Base-by-base conservation (phyloP, 64 coral and sea anemone genomes). In the Anthopleura sola region DNA sequence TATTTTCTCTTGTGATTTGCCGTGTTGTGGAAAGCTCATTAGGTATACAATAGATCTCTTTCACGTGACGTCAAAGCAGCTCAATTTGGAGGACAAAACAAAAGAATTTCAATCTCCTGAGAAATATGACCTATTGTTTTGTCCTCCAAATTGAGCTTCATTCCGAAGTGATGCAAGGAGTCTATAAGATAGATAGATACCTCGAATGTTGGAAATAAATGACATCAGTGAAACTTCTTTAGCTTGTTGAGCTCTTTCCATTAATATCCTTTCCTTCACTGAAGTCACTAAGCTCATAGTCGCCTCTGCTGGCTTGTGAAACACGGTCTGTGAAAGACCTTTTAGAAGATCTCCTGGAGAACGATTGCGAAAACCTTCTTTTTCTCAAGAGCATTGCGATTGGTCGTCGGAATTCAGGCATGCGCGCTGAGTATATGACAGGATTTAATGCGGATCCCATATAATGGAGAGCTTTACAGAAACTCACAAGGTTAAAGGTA, bases 371-470 rank as follows among this genome's bases (percentile, higher is more conserved):
- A 69, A 95, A 88, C 44, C 75, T 75, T 80, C 93, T 83, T 55
- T 95, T 75, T 49, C 58, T 88, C 6, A 95, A 58, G 3, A 95
- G 18, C 7, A 85, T 57, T 40, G 64, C 53, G 14, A 95, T 88
- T 81, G 93, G 93, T 19, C 93, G 57, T 17, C 93, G 85, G 81
- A 95, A 95, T 57, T 95, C 93, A 23, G 93, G 93, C 89, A 91
- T 95, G 46, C 93, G 93, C 31, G 89, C 89, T 18, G 89, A 88
- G 83, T 95, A 95, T 20, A 95, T 86, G 8, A 91, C 83, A 55
- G 93, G 93, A 21, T 95, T 95, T 40, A 95, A 71, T 13, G 93
- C 93, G 23, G 93, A 95, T 29, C 93, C 93, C 40, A 83, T 80
- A 32, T 95, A 95, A 82, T 95, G 93, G 24, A 95, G 28, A 36